These are phyloP conservation scores for Lordiphosa stackelbergi DNA, from an alignment of 1,140 invertebrate species.

Conservation along the genomic window DNA sequence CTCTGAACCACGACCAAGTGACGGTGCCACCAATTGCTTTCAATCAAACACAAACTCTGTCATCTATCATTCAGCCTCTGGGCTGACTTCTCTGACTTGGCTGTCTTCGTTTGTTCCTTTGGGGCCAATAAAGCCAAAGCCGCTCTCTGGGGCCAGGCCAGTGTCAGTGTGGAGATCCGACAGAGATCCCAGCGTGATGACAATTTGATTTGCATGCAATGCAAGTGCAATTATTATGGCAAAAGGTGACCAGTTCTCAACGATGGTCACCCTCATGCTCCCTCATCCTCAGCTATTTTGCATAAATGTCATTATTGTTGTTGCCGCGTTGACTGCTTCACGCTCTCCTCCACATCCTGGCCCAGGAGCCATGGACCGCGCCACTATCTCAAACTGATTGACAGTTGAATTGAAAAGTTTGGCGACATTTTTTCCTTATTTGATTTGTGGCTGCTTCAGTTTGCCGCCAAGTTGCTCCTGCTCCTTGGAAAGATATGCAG, in stretches of 20 bases:
- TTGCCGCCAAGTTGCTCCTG: constrained; percentile 17
- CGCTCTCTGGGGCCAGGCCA: constrained; percentile 35
- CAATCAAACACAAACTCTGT: constrained; percentile 74
- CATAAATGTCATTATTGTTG: constrained; percentile 76
- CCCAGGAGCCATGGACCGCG: constrained; percentile 45
- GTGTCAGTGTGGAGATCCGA: constrained; percentile 10
- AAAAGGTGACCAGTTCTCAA: constrained; percentile 64
- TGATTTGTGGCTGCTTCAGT: constrained; percentile 56
- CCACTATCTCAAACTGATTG: constrained; percentile 74
- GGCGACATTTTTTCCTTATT: constrained; percentile 75
- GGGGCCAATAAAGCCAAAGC: constrained; percentile 65
- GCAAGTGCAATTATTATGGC: constrained; percentile 75
- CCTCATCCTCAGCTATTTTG: constrained; percentile 43
- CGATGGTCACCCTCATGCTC: constrained; percentile 36
- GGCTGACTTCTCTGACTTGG: constrained; percentile 14
- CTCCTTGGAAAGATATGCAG: constrained; percentile 55
- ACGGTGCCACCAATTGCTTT: constrained; percentile 74
- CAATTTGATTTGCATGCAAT: constrained; percentile 75
- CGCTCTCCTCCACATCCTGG: neutral
- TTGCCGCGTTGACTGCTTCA: constrained; percentile 30
- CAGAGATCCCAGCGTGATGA: constrained; percentile 61
- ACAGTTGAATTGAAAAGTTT: constrained; percentile 76
- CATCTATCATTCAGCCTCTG: constrained; percentile 65
- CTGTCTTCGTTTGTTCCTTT: constrained; percentile 43
- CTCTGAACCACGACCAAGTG: constrained; percentile 37